Evolutionary conservation across 2,888 invertebrate genomes (phyloP).

Genomic region (Gymnosoma rotundatum): DNA sequence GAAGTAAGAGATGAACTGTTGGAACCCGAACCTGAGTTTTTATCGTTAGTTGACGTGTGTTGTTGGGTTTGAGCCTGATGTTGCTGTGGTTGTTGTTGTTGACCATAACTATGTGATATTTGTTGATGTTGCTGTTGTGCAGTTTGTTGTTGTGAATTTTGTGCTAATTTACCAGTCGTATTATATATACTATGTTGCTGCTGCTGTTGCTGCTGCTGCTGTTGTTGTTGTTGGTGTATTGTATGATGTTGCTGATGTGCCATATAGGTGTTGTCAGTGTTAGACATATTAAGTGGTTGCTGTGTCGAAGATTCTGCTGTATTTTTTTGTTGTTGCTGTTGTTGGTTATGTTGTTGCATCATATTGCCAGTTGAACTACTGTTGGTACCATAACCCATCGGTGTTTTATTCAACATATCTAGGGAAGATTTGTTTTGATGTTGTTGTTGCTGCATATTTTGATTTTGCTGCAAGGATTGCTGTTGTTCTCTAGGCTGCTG

Average conservation of each 20-base stretch:
- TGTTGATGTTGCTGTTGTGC: conserved; percentile 67
- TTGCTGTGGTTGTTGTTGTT: conserved; percentile 66
- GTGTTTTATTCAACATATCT: conserved; percentile 64
- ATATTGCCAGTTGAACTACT: conserved; percentile 57
- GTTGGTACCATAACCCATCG: conserved; percentile 53
- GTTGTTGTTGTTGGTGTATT: conserved; percentile 72
- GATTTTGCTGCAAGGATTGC: conserved; percentile 72
- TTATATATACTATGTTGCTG: conserved; percentile 68
- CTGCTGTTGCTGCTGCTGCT: conserved; percentile 71
- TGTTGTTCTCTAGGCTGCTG: conserved; percentile 65
- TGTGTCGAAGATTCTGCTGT: conserved; percentile 49
- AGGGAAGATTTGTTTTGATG: conserved; percentile 68
- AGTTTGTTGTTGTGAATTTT: conserved; percentile 47
- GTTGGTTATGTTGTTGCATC: conserved; percentile 69
- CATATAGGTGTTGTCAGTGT: conserved; percentile 72
- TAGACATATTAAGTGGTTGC: conserved; percentile 73
- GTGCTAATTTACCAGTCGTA: conserved; percentile 58
- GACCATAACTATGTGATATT: conserved; percentile 55
- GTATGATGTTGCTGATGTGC: conserved; percentile 73
- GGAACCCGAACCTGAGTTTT: conserved; percentile 41
- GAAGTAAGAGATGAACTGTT: conserved; percentile 31
- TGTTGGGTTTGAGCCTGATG: conserved; percentile 69
- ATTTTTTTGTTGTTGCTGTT: conserved; percentile 63
- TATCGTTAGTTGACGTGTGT: conserved; percentile 61
- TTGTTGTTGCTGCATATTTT: conserved; percentile 66